Conservation (phyloP, 2,888 invertebrate species). For the Drosophila mimetica region DNA sequence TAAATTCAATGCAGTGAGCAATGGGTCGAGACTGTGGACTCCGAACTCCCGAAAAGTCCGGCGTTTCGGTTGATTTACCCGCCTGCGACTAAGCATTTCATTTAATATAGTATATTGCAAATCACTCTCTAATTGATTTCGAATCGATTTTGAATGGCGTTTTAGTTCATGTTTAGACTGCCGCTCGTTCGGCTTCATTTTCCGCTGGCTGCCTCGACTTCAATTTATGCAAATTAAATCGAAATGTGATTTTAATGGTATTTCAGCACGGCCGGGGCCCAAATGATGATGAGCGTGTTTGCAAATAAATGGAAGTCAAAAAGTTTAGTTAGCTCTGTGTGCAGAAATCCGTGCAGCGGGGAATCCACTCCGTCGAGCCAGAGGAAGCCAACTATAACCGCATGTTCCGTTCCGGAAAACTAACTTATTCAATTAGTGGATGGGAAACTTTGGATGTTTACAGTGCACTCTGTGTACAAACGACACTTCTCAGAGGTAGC, state of each 20-base stretch:
- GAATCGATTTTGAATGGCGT: slow-evolving; percentile 62
- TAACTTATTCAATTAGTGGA: slow-evolving; percentile 43
- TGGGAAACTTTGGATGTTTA: slow-evolving; percentile 29
- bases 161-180: slow-evolving; percentile 29
- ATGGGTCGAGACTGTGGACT: neutral
- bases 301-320: slow-evolving; percentile 39
- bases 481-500: no score
- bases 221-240: slow-evolving; percentile 69
- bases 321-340: slow-evolving; percentile 28
- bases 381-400: slow-evolving; percentile 38
- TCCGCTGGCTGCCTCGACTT: slow-evolving; percentile 36
- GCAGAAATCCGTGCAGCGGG: slow-evolving; percentile 7
- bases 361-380: neutral
- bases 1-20: slow-evolving; percentile 1
- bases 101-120: slow-evolving; percentile 47
- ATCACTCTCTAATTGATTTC: slow-evolving; percentile 65
- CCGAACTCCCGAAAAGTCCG: slow-evolving; percentile 25
- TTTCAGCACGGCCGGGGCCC: slow-evolving; percentile 32
- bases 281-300: slow-evolving; percentile 36
- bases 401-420: slow-evolving; percentile 34
- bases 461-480: no score
- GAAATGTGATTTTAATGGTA: slow-evolving; percentile 71
- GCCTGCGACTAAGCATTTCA: slow-evolving; percentile 13
- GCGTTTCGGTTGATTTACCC: slow-evolving; percentile 35
- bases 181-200: slow-evolving; percentile 16